phyloP scores from a whole-genome alignment of 2,888 invertebrate genomes.

The Drosophila flavopinicola region DNA sequence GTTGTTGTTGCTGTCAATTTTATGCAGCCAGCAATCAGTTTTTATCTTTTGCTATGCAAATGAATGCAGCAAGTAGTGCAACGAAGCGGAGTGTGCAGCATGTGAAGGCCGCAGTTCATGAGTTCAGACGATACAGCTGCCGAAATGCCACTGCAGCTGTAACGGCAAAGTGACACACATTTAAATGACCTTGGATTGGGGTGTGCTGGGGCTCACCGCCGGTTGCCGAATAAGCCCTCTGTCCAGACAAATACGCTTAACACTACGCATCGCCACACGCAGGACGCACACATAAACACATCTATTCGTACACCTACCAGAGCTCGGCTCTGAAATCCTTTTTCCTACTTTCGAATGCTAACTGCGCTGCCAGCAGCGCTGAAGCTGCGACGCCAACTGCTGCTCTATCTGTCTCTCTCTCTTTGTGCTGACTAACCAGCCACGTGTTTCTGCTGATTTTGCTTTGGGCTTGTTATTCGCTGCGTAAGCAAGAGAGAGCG shows the following conservation, averaged over 20 bases:
- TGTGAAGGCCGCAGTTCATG: constrained; percentile 31
- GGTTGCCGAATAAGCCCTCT: constrained; percentile 19
- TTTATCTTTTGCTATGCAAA: constrained; percentile 5
- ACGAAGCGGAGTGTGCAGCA: not conserved
- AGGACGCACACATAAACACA: constrained; percentile 12
- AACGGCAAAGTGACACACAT: constrained; percentile 8
- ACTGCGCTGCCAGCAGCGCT: constrained; percentile 38
- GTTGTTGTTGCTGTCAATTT: constrained; percentile 12
- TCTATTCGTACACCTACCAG: not conserved
- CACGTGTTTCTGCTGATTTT: constrained; percentile 67
- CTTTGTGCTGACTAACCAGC: constrained; percentile 31
- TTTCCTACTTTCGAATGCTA: constrained; percentile 9
- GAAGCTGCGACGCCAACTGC: constrained; percentile 21
- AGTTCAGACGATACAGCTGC: constrained; percentile 33
- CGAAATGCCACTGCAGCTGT: constrained; percentile 16
- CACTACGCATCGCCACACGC: constrained; percentile 16
- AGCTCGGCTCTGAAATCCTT: constrained; percentile 17
- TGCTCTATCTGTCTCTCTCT: constrained; percentile 20
- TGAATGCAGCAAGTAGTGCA: not conserved
- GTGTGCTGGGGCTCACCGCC: constrained; percentile 46
- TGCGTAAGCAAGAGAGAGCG: constrained; percentile 16
- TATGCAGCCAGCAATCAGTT: constrained; percentile 22
- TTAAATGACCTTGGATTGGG: constrained; percentile 40
- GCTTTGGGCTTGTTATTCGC: constrained; percentile 68
- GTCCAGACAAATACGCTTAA: constrained; percentile 36